These are phyloP conservation scores for Agapornis canus DNA, from an alignment of 2,797 vertebrate genomes.

Conservation along the genomic window DNA sequence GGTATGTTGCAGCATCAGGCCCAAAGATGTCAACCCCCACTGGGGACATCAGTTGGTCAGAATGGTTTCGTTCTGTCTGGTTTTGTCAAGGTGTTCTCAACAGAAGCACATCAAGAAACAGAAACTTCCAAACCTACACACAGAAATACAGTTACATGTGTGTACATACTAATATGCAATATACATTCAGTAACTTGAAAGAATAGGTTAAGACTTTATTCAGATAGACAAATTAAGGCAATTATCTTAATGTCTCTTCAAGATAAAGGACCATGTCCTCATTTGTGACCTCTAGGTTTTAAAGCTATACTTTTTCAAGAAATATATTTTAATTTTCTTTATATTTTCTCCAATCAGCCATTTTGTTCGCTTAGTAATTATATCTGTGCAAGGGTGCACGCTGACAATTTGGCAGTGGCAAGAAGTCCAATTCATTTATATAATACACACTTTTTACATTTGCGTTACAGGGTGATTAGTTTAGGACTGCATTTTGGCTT, in stretches of 20 bases:
- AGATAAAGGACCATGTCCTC: slow-evolving; percentile 62
- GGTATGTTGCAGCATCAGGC: slow-evolving; percentile 39
- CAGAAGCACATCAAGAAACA: slow-evolving; percentile 62
- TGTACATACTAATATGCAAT: slow-evolving; percentile 63
- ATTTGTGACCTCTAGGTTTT: slow-evolving; percentile 62
- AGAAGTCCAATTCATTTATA: slow-evolving; percentile 27
- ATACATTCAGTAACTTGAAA: slow-evolving; percentile 72
- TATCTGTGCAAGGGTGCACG: slow-evolving; percentile 10
- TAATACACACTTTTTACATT: slow-evolving; percentile 23
- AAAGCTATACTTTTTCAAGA: slow-evolving; percentile 70
- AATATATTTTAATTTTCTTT: slow-evolving; percentile 35
- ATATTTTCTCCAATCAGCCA: slow-evolving; percentile 16
- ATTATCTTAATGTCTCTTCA: slow-evolving; percentile 58
- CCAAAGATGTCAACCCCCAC: neutral
- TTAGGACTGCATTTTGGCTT: slow-evolving; percentile 43
- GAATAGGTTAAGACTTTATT: slow-evolving; percentile 72
- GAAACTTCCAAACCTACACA: slow-evolving; percentile 61
- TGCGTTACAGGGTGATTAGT: neutral
- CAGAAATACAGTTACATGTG: slow-evolving; percentile 53
- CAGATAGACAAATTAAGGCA: slow-evolving; percentile 71
- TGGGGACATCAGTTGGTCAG: neutral
- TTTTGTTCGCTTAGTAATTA: slow-evolving; percentile 29
- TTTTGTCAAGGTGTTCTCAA: slow-evolving; percentile 48
- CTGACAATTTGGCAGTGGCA: slow-evolving; percentile 53
- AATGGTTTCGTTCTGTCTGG: neutral